These are phyloP conservation scores for Lanius collurio DNA, from an alignment of 2,113 vertebrate species.

Conservation along the genomic window DNA sequence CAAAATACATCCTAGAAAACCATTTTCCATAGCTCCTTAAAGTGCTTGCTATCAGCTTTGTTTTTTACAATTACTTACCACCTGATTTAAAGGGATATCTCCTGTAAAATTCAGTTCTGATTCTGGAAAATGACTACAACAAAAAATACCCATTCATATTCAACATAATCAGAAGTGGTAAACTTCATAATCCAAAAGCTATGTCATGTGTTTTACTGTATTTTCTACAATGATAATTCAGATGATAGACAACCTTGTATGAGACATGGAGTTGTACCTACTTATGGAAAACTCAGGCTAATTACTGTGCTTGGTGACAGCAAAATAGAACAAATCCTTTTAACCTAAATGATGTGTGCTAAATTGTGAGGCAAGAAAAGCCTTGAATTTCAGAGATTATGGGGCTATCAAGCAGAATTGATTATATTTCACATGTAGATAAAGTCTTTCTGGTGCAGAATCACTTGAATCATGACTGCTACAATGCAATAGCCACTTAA, in stretches of 20 bases:
- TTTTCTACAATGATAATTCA: neutral
- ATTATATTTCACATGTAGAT: neutral
- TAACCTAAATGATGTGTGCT: neutral
- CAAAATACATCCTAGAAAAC: neutral
- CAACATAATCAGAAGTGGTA: neutral
- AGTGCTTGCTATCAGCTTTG: neutral
- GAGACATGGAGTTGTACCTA: neutral
- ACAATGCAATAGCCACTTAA: neutral
- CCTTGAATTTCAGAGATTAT: neutral
- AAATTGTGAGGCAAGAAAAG: neutral
- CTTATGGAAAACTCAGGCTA: neutral
- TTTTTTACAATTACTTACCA: neutral
- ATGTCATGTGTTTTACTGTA: neutral
- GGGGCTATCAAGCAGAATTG: neutral
- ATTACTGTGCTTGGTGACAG: neutral
- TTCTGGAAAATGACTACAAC: neutral
- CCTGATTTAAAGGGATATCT: neutral
- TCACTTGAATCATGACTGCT: neutral
- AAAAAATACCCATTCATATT: neutral
- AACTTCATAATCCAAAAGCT: neutral
- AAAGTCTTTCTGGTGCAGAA: neutral
- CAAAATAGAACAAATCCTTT: neutral
- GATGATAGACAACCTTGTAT: neutral
- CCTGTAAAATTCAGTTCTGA: neutral
- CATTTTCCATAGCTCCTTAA: neutral